Percentiles rank a stretch among this genome's conserved stretches.
These are phyloP conservation scores for Torymus tubicola DNA, from an alignment of 2,888 invertebrate species.

Conservation along the genomic window DNA sequence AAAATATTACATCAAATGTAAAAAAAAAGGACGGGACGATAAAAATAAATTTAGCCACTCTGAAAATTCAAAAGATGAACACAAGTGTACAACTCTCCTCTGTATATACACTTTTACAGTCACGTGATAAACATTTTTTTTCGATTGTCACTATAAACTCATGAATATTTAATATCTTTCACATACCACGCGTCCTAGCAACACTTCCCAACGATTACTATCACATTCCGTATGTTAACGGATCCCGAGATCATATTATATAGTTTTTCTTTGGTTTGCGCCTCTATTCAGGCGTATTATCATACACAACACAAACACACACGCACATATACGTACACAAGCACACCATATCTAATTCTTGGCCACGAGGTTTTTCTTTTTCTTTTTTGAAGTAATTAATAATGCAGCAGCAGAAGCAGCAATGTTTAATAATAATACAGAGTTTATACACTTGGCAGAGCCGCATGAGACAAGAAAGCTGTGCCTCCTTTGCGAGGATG, in stretches of 20 bases:
- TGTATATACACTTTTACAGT: no score
- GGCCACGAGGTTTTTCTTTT: constrained; percentile 13
- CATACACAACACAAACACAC: no score
- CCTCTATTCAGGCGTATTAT: constrained; percentile 21
- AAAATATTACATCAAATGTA: no score
- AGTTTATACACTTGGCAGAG: constrained; percentile 34
- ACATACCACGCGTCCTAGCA: no score
- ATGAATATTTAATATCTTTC: not conserved
- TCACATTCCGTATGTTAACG: constrained; percentile 3
- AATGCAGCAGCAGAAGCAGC: not conserved
- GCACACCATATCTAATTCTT: constrained; percentile 26
- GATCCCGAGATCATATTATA: not conserved
- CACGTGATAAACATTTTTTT: not conserved
- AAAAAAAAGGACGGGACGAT: no score
- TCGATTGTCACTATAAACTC: constrained; percentile 22
- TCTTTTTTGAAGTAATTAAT: constrained; percentile 26
- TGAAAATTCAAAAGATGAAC: no score
- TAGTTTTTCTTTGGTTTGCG: constrained; percentile 33
- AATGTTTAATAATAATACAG: constrained; percentile 9
- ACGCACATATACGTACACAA: no score
- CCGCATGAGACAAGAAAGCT: constrained; percentile 56
- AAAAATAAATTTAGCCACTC: no score
- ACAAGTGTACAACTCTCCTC: no score
- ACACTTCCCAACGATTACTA: no score
- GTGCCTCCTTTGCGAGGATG: constrained; percentile 59